Base-by-base conservation (phyloP, 2,888 invertebrate species). In the Rotaria macrura region DNA sequence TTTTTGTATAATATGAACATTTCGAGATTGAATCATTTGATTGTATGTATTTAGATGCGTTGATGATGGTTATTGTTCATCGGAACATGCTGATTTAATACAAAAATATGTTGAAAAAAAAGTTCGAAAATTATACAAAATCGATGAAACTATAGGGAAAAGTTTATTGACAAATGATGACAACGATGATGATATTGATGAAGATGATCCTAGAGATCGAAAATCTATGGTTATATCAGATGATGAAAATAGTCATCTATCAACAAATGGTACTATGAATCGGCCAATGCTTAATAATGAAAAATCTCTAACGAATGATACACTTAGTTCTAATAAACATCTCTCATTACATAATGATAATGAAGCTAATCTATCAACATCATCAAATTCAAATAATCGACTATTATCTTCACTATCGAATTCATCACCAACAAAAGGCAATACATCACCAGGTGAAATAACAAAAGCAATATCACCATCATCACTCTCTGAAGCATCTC, bases 401-500 rank as follows among this genome's bases (percentile, higher is more conserved):
- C 10, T 14, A 14, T 79, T 43, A n/a, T 40, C 74, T 23, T 79
- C 74, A 7, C 43, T 40, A 25, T n/a, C 43, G 40, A 29, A 5
- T 25, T 14, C 43, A 43, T 43, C 40, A n/a, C 79, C 40, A 25
- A 6, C 43, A 23, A 25, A 14, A 40, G 79, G 25, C 25, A 38
- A 43, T 43, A 2, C 23, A 12, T 79, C 43, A 79, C 79, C 40
- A 43, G 65, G 65, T 34, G 43, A 79, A 79, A 43, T 79, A 40
- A 79, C 43, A 14, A 79, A 79, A 79, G 12, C 43, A 79, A 43
- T 43, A 14, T 79, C 79, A 12, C 43, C 79, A 79, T 79, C 79
- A n/a, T 79, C 79, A n/a, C 79, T 79, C n/a, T 79, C 79, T 10
- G 79, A 79, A 79, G 40, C 79, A 79, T 79, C 79, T 79, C 79